Conservation (phyloP, 2,113 vertebrate genomes). For the Tragelaphus strepsiceros region DNA sequence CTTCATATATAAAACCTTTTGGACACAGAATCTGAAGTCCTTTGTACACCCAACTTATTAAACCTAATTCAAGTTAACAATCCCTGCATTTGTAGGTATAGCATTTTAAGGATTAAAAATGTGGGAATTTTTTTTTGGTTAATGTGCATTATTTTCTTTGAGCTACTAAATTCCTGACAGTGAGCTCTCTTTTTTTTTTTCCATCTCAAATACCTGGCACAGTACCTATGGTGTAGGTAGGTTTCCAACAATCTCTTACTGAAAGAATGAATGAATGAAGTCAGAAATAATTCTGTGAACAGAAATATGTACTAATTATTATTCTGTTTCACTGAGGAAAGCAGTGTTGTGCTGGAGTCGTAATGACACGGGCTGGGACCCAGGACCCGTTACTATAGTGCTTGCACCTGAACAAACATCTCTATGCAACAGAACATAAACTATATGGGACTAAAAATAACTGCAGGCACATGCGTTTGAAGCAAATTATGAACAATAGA, state of each 20-base stretch:
- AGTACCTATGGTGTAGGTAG: background rate
- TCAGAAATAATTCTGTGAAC: background rate
- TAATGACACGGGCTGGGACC: background rate
- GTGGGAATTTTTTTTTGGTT: background rate
- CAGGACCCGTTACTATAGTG: background rate
- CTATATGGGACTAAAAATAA: background rate
- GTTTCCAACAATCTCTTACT: background rate
- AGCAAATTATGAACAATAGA: background rate
- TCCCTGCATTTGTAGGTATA: background rate
- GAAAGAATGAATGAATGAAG: background rate
- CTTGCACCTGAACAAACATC: background rate
- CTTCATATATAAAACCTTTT: background rate
- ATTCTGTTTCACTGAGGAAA: background rate
- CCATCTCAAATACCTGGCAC: background rate
- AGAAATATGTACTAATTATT: background rate
- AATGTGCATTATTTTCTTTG: background rate
- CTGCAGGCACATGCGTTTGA: background rate
- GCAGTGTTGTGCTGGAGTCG: background rate
- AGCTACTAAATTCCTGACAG: background rate
- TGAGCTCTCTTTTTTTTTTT: background rate
- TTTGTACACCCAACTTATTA: background rate
- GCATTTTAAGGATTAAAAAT: background rate
- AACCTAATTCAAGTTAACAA: background rate
- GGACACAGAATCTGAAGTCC: background rate
- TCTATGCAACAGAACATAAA: background rate